Percentiles rank a stretch among this genome's conserved stretches.
Conservation (phyloP, 2,797 vertebrate genomes). For the Buceros bicornis region DNA sequence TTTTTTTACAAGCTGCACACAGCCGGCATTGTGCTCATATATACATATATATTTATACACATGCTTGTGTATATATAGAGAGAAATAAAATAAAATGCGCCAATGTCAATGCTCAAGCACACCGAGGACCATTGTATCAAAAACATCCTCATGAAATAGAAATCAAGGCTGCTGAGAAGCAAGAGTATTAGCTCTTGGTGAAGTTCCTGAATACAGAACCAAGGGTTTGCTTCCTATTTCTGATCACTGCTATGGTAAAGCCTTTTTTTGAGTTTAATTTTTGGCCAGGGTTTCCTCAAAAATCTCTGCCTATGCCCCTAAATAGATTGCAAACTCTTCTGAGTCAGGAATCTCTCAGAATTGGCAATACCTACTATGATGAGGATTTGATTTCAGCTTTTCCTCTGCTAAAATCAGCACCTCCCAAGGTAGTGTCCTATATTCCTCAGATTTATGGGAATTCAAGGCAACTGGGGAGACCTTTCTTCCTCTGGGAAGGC, state of each 20-base stretch:
- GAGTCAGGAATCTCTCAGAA: neutral
- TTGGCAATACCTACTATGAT: neutral
- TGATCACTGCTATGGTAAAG: neutral
- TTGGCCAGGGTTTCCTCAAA: neutral
- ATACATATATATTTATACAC: neutral
- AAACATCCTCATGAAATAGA: neutral
- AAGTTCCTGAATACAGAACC: neutral
- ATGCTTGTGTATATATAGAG: rapidly evolving
- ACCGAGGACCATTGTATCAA: neutral
- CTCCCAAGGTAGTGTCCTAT: neutral
- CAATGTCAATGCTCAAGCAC: neutral
- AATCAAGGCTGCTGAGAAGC: neutral
- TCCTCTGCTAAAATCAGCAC: neutral
- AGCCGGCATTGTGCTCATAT: neutral
- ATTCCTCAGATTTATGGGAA: neutral
- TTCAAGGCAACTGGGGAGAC: neutral
- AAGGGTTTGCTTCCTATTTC: neutral
- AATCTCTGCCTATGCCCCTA: neutral
- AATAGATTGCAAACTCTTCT: neutral
- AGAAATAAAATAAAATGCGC: neutral
- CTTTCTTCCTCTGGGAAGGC: neutral
- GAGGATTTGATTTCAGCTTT: neutral
- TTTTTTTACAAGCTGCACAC: neutral
- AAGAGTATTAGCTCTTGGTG: neutral
- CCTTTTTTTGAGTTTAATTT: neutral